Percentiles rank a stretch among this genome's conserved stretches.
Conservation (phyloP, 2,113 vertebrate species). For the Oncorhynchus tshawytscha region DNA sequence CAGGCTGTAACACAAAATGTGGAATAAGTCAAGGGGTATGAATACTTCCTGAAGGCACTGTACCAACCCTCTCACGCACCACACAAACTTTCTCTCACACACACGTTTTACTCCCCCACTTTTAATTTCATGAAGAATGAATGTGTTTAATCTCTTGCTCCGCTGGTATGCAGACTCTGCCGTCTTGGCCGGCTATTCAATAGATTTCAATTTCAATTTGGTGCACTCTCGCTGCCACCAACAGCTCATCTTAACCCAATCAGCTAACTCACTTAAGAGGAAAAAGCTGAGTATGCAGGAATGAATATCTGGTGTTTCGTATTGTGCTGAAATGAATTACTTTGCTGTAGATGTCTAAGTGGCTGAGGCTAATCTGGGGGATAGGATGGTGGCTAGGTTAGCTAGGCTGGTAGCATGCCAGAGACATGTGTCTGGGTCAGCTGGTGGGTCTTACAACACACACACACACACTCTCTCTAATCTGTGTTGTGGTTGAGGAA, state of each 20-base stretch:
- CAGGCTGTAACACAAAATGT: no score
- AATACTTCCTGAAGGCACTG: no score
- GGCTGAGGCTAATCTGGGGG: not conserved
- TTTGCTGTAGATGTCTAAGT: not conserved
- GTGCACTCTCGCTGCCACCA: not conserved
- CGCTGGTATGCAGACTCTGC: not conserved
- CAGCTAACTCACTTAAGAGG: not conserved
- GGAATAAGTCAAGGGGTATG: no score
- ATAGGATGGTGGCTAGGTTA: not conserved
- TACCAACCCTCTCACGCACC: not conserved
- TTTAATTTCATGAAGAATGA: slow-evolving; percentile 5
- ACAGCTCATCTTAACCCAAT: slow-evolving; percentile 10
- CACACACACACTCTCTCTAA: not conserved
- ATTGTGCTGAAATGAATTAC: not conserved
- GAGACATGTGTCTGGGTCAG: not conserved
- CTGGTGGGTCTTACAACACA: not conserved
- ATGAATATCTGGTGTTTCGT: not conserved
- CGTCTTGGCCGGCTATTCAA: not conserved
- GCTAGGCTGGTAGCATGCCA: not conserved
- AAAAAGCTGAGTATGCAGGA: not conserved
- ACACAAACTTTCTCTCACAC: not conserved
- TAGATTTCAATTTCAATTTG: not conserved
- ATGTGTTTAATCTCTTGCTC: slow-evolving; percentile 5
- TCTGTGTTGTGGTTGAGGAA: not conserved
- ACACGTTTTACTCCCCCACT: not conserved